Percentiles rank a stretch among this genome's conserved stretches.
These are phyloP conservation scores for Bacillus rossius DNA, from an alignment of 1,140 invertebrate species.

Conservation along the genomic window DNA sequence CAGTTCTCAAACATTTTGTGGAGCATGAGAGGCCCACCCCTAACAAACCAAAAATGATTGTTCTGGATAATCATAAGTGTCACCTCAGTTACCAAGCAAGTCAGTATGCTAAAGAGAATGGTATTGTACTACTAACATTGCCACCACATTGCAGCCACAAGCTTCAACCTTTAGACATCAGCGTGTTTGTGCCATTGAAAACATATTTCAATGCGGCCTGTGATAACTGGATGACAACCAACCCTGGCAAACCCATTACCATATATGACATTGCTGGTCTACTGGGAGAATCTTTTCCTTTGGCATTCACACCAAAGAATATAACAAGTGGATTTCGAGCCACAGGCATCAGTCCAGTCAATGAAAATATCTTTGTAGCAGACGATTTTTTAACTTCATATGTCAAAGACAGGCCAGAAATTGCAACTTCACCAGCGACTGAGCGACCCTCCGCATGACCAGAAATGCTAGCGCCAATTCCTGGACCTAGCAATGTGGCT, in stretches of 20 bases:
- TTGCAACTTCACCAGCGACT: slow-evolving; percentile 4
- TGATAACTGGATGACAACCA: slow-evolving; percentile 31
- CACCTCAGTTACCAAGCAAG: slow-evolving; percentile 25
- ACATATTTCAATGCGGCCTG: slow-evolving; percentile 19
- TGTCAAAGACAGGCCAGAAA: slow-evolving; percentile 32
- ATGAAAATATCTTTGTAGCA: slow-evolving; percentile 34
- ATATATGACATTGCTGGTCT: slow-evolving; percentile 32
- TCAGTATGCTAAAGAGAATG: slow-evolving; percentile 28
- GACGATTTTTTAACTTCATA: slow-evolving; percentile 33
- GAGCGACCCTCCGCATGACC: background rate
- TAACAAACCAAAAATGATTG: background rate
- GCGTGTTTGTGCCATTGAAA: slow-evolving; percentile 39
- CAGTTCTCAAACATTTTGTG: slow-evolving; percentile 16
- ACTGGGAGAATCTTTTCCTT: slow-evolving; percentile 24
- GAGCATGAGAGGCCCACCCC: background rate
- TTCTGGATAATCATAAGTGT: slow-evolving; percentile 8
- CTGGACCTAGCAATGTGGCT: background rate
- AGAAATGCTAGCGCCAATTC: background rate
- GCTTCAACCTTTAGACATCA: slow-evolving; percentile 44
- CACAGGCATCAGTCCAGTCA: slow-evolving; percentile 32
- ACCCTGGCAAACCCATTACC: slow-evolving; percentile 29
- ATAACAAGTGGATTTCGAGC: slow-evolving; percentile 27
- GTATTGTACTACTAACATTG: slow-evolving; percentile 37
- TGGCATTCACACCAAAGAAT: slow-evolving; percentile 24
- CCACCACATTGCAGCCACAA: slow-evolving; percentile 39